These are phyloP conservation scores for Zaprionus gabonicus DNA, from an alignment of 1,140 invertebrate genomes.

Conservation along the genomic window DNA sequence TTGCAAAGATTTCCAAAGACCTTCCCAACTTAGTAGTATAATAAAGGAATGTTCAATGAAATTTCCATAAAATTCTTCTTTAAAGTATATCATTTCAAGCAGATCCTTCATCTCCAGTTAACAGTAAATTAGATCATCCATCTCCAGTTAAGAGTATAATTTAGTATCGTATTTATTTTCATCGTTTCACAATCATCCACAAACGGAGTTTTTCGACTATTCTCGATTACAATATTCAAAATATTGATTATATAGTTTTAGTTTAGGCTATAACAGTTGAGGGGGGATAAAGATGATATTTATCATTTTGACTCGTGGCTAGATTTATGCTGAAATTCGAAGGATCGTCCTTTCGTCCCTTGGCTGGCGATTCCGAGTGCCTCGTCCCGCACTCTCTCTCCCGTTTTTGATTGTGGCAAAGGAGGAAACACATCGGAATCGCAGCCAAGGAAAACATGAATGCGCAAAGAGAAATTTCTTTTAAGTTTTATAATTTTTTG, in stretches of 20 bases:
- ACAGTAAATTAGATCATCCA: not conserved
- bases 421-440: conserved; percentile 11
- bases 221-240: conserved; percentile 79
- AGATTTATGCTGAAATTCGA: conserved; percentile 68
- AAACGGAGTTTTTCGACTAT: conserved; percentile 72
- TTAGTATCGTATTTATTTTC: conserved; percentile 80
- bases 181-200: conserved; percentile 80
- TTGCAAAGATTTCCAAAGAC: no score
- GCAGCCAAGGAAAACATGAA: conserved; percentile 71
- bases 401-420: conserved; percentile 39
- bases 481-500: conserved; percentile 70
- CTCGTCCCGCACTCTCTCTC: conserved; percentile 60
- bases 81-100: no score
- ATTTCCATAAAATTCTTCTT: no score
- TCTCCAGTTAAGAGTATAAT: conserved; percentile 52
- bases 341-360: conserved; percentile 27
- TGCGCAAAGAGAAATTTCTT: conserved; percentile 69
- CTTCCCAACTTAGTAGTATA: no score
- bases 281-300: no score
- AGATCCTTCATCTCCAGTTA: no score
- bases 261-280: conserved; percentile 57
- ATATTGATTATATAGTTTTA: conserved; percentile 65
- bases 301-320: conserved; percentile 6
- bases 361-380: conserved; percentile 1
- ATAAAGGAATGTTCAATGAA: no score